A percentile compares a stretch with the other conserved stretches of the same genome.
phyloP scores from a whole-genome alignment of 2,797 vertebrate species.

The Nannoperca obscura region DNA sequence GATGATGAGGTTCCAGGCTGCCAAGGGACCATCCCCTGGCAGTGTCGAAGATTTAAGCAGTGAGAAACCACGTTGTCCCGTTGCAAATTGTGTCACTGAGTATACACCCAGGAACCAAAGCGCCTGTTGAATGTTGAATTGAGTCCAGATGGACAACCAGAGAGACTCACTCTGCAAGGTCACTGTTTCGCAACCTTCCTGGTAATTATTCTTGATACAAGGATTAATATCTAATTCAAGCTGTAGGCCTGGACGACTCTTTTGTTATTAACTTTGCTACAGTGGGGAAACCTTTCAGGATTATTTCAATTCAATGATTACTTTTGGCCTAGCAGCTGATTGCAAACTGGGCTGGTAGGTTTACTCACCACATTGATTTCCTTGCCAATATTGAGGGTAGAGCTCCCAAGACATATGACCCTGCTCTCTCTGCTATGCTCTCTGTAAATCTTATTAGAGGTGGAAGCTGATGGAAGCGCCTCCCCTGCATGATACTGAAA shows the following conservation, averaged over 20 bases:
- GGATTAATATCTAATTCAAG: slow-evolving; percentile 89
- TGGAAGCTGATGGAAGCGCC: slow-evolving; percentile 57
- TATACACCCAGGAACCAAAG: slow-evolving; percentile 18
- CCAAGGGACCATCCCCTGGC: slow-evolving; percentile 31
- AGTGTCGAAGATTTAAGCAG: slow-evolving; percentile 45
- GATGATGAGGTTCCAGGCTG: slow-evolving; percentile 57
- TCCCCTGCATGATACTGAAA: slow-evolving; percentile 42
- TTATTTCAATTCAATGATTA: slow-evolving; percentile 90
- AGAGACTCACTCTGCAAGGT: slow-evolving; percentile 68
- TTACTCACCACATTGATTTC: slow-evolving; percentile 93
- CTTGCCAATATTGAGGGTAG: slow-evolving; percentile 88
- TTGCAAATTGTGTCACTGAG: slow-evolving; percentile 35
- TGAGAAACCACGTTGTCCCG: slow-evolving; percentile 22
- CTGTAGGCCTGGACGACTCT: slow-evolving; percentile 79
- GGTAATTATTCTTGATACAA: slow-evolving; percentile 92
- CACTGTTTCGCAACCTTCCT: slow-evolving; percentile 72
- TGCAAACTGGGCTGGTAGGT: slow-evolving; percentile 85
- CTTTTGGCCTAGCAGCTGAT: slow-evolving; percentile 87
- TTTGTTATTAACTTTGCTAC: slow-evolving; percentile 89
- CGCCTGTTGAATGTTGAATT: slow-evolving; percentile 59
- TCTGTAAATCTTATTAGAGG: slow-evolving; percentile 77
- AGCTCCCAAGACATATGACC: slow-evolving; percentile 86
- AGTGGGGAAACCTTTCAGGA: slow-evolving; percentile 82
- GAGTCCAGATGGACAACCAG: slow-evolving; percentile 35
- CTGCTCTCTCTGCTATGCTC: slow-evolving; percentile 69